phyloP scores from a whole-genome alignment of 2,113 vertebrate species.

The Motacilla tschutschensis region DNA sequence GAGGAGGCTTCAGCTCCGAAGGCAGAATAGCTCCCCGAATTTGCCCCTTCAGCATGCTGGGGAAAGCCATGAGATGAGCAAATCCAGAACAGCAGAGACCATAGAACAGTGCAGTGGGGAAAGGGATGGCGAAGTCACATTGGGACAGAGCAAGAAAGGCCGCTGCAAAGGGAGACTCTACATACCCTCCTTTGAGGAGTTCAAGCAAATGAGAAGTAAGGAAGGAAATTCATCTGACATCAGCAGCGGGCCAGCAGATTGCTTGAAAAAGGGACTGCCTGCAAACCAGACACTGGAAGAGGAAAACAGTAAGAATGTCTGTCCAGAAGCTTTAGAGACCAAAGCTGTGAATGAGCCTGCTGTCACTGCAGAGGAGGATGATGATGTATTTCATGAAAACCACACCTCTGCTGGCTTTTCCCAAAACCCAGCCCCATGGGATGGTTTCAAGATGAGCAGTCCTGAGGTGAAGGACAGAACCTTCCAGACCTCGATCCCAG shows the following conservation, averaged over 20 bases:
- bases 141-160: conserved; percentile 51
- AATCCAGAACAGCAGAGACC: conserved; percentile 74
- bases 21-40: conserved; percentile 84
- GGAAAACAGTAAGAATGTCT: background rate
- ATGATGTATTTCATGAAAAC: conserved; percentile 58
- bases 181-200: conserved; percentile 88
- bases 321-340: background rate
- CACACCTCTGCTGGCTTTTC: background rate
- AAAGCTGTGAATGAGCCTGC: background rate
- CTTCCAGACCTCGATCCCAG: background rate
- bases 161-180: conserved; percentile 71
- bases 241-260: background rate
- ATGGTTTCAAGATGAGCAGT: conserved; percentile 30
- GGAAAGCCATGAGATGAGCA: conserved; percentile 53
- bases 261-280: background rate
- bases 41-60: conserved; percentile 61
- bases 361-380: background rate
- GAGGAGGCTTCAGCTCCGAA: conserved; percentile 77
- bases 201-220: conserved; percentile 84
- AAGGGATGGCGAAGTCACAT: background rate
- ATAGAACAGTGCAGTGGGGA: conserved; percentile 18
- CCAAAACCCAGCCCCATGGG: conserved; percentile 7
- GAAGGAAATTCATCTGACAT: conserved; percentile 25
- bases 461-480: conserved; percentile 1
- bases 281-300: background rate